Evolutionary conservation across 1,140 invertebrate species (phyloP).

Genomic region (Calosoma granatense): DNA sequence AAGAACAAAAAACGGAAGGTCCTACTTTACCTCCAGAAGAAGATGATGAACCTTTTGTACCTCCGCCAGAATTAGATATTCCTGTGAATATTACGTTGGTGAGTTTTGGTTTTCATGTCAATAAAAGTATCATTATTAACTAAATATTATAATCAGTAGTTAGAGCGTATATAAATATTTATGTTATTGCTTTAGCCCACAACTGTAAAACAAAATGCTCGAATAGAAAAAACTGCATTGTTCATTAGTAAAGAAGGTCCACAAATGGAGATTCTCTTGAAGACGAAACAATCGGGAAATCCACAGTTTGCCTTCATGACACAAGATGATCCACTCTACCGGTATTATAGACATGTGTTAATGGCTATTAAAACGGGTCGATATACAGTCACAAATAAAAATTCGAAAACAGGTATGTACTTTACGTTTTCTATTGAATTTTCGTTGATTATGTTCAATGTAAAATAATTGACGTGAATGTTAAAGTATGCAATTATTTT

Average conservation of each 20-base stretch:
- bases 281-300: constrained; percentile 92
- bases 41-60: constrained; percentile 62
- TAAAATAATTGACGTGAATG: not conserved
- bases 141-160: no score
- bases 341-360: constrained; percentile 83
- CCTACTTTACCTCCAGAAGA: constrained; percentile 35
- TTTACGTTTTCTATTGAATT: no score
- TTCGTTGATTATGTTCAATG: not conserved
- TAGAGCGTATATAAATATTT: no score
- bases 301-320: constrained; percentile 88
- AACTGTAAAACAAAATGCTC: constrained; percentile 81
- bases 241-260: constrained; percentile 88
- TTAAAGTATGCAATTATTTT: not conserved
- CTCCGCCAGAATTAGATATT: constrained; percentile 57
- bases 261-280: constrained; percentile 98
- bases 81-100: constrained; percentile 65
- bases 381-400: constrained; percentile 39
- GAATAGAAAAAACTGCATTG: constrained; percentile 92
- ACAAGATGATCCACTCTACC: constrained; percentile 72
- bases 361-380: constrained; percentile 70
- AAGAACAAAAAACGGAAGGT: constrained; percentile 22
- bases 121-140: no score
- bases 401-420: constrained; percentile 24
- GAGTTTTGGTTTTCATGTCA: constrained; percentile 34
- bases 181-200: constrained; percentile 65